A percentile compares a stretch with the other conserved stretches of the same genome.
phyloP scores from a whole-genome alignment of 2,888 invertebrate genomes.

The Aphelenchoides bicaudatus region DNA sequence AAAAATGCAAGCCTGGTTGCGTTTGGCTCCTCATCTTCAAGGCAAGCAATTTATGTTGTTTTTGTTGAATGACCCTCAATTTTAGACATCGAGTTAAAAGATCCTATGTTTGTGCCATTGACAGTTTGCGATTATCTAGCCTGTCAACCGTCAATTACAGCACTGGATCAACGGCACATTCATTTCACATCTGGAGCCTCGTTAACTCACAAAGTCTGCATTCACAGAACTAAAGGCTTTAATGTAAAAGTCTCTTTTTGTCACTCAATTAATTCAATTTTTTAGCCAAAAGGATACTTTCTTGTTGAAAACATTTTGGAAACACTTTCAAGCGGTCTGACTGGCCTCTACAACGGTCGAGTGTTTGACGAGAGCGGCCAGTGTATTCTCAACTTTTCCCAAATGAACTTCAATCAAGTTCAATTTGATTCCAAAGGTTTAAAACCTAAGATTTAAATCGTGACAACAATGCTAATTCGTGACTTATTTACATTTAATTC shows the following conservation, averaged over 20 bases:
- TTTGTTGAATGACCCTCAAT: not conserved
- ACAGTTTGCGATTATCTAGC: conserved; percentile 2
- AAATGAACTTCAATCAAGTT: conserved; percentile 10
- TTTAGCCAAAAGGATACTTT: not conserved
- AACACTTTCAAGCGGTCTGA: not conserved
- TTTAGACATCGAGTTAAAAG: not conserved
- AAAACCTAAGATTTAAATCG: not conserved
- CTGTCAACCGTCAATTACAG: not conserved
- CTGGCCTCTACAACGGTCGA: not conserved
- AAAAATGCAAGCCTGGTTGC: not conserved
- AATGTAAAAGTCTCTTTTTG: not conserved
- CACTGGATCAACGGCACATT: conserved; percentile 1
- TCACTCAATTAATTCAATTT: not conserved
- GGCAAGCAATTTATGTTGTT: not conserved
- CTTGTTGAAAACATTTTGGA: conserved; percentile 1
- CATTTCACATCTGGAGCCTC: conserved; percentile 8
- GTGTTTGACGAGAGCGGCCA: conserved; percentile 1
- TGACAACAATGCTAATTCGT: too few relatives aligned
- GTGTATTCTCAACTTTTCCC: not conserved
- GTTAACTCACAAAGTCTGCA: not conserved
- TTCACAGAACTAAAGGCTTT: not conserved
- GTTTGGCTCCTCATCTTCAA: not conserved
- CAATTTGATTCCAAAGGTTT: not conserved
- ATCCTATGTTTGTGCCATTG: conserved; percentile 6
- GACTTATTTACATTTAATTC: too few relatives aligned